Conservation (phyloP, 2,113 vertebrate genomes). For the Mohoua ochrocephala region DNA sequence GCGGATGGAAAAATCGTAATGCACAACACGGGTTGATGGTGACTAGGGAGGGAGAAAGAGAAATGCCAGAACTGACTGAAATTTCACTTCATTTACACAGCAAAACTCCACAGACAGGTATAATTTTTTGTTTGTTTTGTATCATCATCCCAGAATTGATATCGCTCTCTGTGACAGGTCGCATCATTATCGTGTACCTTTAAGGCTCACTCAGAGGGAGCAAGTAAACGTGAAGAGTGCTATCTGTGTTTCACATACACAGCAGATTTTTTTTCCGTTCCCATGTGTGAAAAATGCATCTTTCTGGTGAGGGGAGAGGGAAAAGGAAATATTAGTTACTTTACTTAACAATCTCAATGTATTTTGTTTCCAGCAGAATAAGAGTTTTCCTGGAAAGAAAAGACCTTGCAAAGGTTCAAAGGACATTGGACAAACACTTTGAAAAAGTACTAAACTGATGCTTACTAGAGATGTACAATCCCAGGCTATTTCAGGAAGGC, state of each 20-base stretch:
- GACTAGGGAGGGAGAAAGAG: background rate
- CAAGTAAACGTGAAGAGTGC: background rate
- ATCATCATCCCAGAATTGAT: background rate
- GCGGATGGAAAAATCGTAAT: background rate
- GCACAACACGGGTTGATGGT: rapidly evolving
- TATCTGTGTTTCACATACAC: background rate
- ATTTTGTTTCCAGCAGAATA: background rate
- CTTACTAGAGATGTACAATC: background rate
- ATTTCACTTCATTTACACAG: background rate
- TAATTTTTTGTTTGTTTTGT: background rate
- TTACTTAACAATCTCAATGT: background rate
- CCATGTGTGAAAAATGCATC: background rate
- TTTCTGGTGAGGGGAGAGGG: background rate
- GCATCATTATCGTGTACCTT: background rate
- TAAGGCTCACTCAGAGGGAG: background rate
- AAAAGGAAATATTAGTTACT: background rate
- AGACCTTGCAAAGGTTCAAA: background rate
- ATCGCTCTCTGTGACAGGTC: background rate
- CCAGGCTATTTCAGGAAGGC: background rate
- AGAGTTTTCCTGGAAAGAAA: background rate
- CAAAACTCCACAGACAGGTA: background rate
- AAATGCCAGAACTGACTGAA: background rate
- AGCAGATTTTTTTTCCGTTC: background rate
- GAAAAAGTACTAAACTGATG: background rate
- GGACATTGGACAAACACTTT: background rate